Evolutionary conservation across 30 jellyfish, hydroid and myxozoan genomes (phyloP).

Genomic region (Mastigias papua): DNA sequence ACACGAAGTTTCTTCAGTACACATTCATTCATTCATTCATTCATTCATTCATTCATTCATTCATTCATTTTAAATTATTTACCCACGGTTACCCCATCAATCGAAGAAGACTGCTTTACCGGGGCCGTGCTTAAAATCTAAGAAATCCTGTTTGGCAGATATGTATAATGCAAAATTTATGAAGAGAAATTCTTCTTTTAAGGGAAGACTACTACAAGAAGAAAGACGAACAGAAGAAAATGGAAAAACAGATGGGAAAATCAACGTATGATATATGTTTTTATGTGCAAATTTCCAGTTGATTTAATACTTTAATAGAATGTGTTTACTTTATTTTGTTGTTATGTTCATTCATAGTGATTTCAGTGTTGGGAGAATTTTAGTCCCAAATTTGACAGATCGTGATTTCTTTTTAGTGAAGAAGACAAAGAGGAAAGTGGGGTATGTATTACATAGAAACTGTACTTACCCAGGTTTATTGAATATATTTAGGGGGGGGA

Average conservation of each 20-base stretch:
- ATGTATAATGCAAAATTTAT: not conserved
- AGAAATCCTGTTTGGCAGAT: not conserved
- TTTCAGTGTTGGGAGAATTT: not conserved
- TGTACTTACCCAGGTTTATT: not conserved
- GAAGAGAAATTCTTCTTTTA: not conserved
- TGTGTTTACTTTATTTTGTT: too few relatives aligned
- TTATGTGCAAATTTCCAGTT: not conserved
- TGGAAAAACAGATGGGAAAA: not conserved
- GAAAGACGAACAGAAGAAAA: conserved; percentile 51
- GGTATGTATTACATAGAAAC: not conserved
- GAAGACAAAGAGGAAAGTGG: not conserved
- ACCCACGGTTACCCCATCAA: too few relatives aligned
- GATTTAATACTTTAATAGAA: too few relatives aligned
- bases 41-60: too few relatives aligned
- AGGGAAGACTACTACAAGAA: conserved; percentile 79
- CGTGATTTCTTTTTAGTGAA: not conserved
- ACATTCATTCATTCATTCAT: too few relatives aligned
- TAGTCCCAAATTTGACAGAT: not conserved
- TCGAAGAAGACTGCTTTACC: too few relatives aligned
- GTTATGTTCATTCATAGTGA: too few relatives aligned
- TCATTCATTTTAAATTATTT: too few relatives aligned
- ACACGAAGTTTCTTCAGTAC: too few relatives aligned
- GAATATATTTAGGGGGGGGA: not conserved
- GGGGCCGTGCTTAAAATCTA: too few relatives aligned
- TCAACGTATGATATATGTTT: not conserved